Evolutionary conservation across 1,140 invertebrate genomes (phyloP).

Genomic region (Ctenoplectra terminalis): DNA sequence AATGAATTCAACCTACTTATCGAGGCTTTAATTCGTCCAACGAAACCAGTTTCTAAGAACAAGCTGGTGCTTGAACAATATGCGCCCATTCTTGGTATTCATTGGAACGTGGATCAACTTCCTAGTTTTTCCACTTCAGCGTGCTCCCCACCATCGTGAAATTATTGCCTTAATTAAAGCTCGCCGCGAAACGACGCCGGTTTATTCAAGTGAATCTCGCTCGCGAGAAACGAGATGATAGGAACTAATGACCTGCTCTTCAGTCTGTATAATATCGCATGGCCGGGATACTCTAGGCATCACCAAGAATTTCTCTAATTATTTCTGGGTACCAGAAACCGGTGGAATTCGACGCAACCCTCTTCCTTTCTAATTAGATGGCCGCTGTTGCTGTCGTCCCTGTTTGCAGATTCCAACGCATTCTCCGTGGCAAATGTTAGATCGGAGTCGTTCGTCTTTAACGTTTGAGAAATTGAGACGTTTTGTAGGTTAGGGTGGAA

Average conservation of each 20-base stretch:
- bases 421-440: neutral
- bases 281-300: constrained; percentile 3
- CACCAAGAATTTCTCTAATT: constrained; percentile 33
- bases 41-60: too few species aligned
- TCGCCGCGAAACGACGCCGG: constrained; percentile 2
- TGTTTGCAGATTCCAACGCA: neutral
- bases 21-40: neutral
- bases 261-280: constrained; percentile 35
- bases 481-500: too few species aligned
- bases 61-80: neutral
- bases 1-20: neutral
- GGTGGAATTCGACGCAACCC: neutral
- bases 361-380: neutral
- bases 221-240: constrained; percentile 15
- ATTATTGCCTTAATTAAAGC: constrained; percentile 58
- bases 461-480: too few species aligned
- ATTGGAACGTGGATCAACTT: constrained; percentile 1
- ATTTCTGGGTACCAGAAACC: neutral
- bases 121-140: neutral
- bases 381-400: neutral
- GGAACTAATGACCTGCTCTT: constrained; percentile 38
- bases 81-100: neutral
- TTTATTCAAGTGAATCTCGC: constrained; percentile 39
- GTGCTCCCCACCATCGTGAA: neutral
- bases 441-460: neutral